Percentiles rank a stretch among this genome's conserved stretches.
Conservation (phyloP, 2,113 vertebrate species). For the Prinia subflava region DNA sequence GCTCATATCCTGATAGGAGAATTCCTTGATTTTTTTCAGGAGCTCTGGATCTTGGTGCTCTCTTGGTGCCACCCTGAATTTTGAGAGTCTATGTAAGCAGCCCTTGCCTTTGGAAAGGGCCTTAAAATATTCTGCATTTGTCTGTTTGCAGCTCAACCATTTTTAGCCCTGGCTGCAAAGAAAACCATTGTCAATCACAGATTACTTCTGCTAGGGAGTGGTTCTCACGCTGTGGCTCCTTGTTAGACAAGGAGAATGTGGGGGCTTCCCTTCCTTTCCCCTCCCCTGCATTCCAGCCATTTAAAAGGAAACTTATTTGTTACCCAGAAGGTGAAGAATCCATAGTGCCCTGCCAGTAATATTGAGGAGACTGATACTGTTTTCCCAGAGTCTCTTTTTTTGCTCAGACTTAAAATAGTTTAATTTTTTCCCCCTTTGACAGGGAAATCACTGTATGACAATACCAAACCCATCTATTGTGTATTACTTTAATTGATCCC, state of each 20-base stretch:
- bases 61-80: neutral
- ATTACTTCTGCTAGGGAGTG: conserved; percentile 4
- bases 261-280: conserved; percentile 3
- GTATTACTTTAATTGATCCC: neutral
- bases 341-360: neutral
- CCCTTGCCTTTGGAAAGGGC: neutral
- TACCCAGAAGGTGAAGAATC: conserved; percentile 5
- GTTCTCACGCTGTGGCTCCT: conserved; percentile 29
- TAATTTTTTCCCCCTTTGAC: neutral
- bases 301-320: conserved; percentile 22
- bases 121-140: neutral
- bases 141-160: neutral
- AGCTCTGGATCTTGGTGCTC: neutral
- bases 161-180: conserved; percentile 21
- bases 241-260: conserved; percentile 14
- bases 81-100: neutral
- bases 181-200: conserved; percentile 36
- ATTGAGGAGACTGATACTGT: neutral
- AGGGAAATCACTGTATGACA: neutral
- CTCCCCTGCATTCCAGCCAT: conserved; percentile 26
- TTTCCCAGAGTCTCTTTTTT: neutral
- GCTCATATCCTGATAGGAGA: neutral
- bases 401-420: neutral
- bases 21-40: neutral
- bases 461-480: neutral